A percentile compares a stretch with the other conserved stretches of the same genome.
phyloP scores from a whole-genome alignment of 2,113 vertebrate genomes.

The Struthio camelus region DNA sequence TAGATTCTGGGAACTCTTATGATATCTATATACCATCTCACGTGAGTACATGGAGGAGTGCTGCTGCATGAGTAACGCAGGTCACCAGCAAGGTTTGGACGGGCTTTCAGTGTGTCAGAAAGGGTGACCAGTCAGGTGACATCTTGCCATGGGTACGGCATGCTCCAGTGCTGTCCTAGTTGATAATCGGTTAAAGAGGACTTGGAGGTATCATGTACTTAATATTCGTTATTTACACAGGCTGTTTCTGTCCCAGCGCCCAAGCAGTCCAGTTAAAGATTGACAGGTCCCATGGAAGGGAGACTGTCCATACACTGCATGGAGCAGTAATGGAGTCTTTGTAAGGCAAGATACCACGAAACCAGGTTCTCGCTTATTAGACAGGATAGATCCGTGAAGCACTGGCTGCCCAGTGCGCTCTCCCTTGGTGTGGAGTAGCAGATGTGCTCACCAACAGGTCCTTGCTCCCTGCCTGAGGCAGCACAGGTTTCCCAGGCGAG shows the following conservation, averaged over 20 bases:
- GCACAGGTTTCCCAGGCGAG: neutral
- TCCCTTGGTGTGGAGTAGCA: neutral
- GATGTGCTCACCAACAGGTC: neutral
- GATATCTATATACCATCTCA: conserved; percentile 99
- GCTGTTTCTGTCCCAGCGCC: neutral
- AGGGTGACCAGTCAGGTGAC: neutral
- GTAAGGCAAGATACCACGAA: neutral
- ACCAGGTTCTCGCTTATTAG: neutral
- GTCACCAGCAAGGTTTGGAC: neutral
- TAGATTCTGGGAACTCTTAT: conserved; percentile 97
- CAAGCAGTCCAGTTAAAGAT: neutral
- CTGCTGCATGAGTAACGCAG: neutral
- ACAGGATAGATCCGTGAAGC: neutral
- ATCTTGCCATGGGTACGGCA: neutral
- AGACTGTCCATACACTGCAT: neutral
- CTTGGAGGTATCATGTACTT: neutral
- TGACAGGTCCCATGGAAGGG: neutral
- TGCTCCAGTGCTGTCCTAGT: neutral
- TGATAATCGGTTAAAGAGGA: neutral
- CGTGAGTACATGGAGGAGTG: conserved; percentile 77
- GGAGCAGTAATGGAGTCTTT: neutral
- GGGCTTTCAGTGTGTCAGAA: neutral
- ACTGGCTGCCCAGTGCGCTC: neutral
- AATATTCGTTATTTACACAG: neutral
- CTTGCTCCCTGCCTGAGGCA: neutral